Evolutionary conservation across 1,140 invertebrate genomes (phyloP).

Genomic region (Centruroides vittatus): DNA sequence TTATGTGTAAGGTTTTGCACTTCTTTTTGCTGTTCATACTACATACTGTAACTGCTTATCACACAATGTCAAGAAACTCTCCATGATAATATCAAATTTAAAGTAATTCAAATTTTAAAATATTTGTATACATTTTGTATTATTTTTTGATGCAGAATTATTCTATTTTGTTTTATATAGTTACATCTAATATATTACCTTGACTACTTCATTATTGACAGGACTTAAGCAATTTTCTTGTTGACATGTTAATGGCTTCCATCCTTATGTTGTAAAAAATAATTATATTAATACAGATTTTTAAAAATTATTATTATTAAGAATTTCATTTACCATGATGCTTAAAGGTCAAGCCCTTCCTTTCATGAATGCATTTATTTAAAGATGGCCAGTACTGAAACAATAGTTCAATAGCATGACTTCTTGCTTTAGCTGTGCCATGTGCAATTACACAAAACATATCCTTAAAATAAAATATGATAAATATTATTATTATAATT

Average conservation of each 20-base stretch:
- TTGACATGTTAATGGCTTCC: conserved; percentile 23
- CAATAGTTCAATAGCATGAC: conserved; percentile 86
- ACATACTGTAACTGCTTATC: no score
- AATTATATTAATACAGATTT: no score
- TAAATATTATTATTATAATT: background rate
- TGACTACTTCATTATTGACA: conserved; percentile 23
- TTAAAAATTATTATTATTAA: no score
- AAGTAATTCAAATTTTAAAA: no score
- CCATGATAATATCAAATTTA: no score
- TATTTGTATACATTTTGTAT: no score
- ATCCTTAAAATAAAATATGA: conserved; percentile 36
- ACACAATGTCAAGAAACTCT: no score
- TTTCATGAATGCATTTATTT: conserved; percentile 81
- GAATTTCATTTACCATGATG: conserved; percentile 10
- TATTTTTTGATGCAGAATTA: no score
- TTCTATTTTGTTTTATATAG: no score
- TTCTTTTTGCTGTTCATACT: no score
- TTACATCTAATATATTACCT: conserved; percentile 34
- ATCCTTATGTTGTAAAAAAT: conserved; percentile 13
- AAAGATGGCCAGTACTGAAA: conserved; percentile 99
- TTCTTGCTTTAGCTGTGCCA: conserved; percentile 75
- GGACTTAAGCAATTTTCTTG: conserved; percentile 21
- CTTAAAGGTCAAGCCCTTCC: conserved; percentile 42
- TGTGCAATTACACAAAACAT: conserved; percentile 92
- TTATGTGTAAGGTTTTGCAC: no score